These are phyloP conservation scores for Erpetoichthys calabaricus DNA, from an alignment of 2,797 vertebrate species.

Conservation along the genomic window DNA sequence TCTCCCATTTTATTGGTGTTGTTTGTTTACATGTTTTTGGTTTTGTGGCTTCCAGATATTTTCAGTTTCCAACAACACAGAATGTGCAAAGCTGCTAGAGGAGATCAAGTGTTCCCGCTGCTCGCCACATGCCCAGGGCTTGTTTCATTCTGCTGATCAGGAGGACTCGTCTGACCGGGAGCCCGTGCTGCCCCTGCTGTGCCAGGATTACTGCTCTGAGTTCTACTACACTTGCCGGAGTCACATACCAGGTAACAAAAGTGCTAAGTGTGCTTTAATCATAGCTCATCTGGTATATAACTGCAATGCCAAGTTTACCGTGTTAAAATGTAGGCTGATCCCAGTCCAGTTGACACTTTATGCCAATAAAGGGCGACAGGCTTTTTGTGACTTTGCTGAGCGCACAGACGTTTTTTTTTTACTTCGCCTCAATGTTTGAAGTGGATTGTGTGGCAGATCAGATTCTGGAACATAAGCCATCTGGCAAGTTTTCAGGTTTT, in stretches of 20 bases:
- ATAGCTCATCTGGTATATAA: no score
- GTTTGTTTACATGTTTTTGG: constrained; percentile 37
- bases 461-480: no score
- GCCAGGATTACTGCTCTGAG: constrained; percentile 92
- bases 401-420: no score
- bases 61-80: constrained; percentile 88
- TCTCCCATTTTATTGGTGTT: not conserved
- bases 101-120: constrained; percentile 94
- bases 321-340: no score
- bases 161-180: constrained; percentile 69
- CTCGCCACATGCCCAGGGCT: constrained; percentile 88
- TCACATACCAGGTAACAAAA: constrained; percentile 86
- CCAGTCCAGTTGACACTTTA: no score
- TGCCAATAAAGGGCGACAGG: no score
- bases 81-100: constrained; percentile 87
- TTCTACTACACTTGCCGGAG: constrained; percentile 95
- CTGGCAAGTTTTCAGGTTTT: no score
- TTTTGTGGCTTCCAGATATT: constrained; percentile 73
- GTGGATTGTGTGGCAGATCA: no score
- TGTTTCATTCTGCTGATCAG: constrained; percentile 75
- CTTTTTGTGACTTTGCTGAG: no score
- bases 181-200: constrained; percentile 75
- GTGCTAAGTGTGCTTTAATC: not conserved
- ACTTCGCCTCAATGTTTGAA: no score
- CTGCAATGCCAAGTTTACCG: no score